phyloP scores from a whole-genome alignment of 2,113 vertebrate species.

The Nansenia antarctica region DNA sequence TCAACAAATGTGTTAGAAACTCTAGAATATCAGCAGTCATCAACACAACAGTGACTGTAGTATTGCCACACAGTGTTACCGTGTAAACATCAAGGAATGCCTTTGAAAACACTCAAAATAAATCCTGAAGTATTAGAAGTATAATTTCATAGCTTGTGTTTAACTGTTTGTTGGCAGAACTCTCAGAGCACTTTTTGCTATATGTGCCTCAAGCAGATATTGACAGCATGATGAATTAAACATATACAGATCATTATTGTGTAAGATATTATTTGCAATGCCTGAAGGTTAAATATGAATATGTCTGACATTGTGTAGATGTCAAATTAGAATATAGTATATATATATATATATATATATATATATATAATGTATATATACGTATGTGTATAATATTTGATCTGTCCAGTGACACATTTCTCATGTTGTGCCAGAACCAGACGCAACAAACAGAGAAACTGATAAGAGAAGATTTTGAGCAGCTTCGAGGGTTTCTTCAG shows the following conservation, averaged over 20 bases:
- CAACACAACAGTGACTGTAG: not conserved
- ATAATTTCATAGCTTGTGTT: not conserved
- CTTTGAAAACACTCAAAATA: not conserved
- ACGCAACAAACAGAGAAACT: conserved; percentile 67
- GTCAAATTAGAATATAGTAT: no score
- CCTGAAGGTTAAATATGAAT: no score
- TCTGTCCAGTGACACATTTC: not conserved
- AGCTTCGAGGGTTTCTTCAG: conserved; percentile 67
- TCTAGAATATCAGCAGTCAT: not conserved
- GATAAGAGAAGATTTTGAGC: conserved; percentile 66
- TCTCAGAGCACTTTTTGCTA: not conserved
- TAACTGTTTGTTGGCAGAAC: not conserved
- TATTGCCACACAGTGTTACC: conserved; percentile 7
- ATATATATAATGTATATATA: no score
- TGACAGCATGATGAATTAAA: not conserved
- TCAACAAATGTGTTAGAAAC: conserved; percentile 51
- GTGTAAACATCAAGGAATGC: conserved; percentile 11
- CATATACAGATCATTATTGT: not conserved
- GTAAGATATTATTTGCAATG: not conserved
- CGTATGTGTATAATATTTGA: not conserved
- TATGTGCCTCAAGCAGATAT: not conserved
- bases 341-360: no score
- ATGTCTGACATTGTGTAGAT: not conserved
- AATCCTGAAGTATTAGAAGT: not conserved
- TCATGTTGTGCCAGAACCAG: conserved; percentile 60